Percentiles rank a stretch among this genome's conserved stretches.
Conservation (phyloP, 2,888 invertebrate genomes). For the Orthonychiurus folsomi region DNA sequence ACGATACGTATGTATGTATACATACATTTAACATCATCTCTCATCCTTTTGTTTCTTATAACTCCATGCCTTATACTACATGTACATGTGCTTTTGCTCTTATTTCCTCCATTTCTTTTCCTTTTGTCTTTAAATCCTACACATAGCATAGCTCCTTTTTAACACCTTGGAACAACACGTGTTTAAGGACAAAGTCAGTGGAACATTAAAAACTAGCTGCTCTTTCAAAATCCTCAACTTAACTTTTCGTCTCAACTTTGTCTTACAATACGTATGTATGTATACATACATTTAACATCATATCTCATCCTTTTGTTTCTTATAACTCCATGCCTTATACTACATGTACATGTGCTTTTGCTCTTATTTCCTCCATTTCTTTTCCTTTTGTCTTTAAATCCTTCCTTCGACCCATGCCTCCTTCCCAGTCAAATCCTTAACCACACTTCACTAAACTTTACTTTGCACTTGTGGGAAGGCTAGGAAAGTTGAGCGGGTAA, state of each 20-base stretch:
- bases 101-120: neutral
- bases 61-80: no score
- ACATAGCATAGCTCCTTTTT: neutral
- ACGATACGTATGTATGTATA: neutral
- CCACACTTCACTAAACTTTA: neutral
- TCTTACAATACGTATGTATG: neutral
- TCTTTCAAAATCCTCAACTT: neutral
- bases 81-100: no score
- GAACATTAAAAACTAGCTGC: neutral
- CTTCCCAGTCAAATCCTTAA: neutral
- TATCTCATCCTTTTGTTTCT: neutral
- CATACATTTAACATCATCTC: neutral
- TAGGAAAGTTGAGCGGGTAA: neutral
- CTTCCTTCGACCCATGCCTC: neutral
- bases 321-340: no score
- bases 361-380: neutral
- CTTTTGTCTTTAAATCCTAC: neutral
- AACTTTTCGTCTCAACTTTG: neutral
- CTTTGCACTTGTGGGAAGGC: neutral
- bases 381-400: conserved; percentile 1
- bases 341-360: no score
- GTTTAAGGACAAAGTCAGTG: neutral
- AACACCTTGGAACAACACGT: neutral
- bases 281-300: neutral
- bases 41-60: neutral